Base-by-base conservation (phyloP, 2,888 invertebrate species). In the Pasiphila rectangulata region DNA sequence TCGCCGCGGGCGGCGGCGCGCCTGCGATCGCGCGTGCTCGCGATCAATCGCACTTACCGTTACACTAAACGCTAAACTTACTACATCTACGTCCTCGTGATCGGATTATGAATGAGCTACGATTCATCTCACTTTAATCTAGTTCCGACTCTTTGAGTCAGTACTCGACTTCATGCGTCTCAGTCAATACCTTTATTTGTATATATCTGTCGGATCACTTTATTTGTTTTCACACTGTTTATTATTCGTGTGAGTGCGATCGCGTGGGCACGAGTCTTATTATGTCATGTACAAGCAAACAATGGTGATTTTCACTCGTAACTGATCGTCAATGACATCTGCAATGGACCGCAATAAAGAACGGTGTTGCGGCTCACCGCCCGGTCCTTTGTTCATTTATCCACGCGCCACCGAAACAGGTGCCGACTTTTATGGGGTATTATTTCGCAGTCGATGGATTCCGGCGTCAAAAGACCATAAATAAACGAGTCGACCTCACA, bases 61-160 rank as follows among this genome's bases (percentile, higher is more conserved):
- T 65, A 60, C 65, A 73, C 70, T 72, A 67, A 71, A 68, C 66
- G 62, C 67, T 68, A 63, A 68, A 64, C 67, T 61, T 64, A 64
- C 66, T 65, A 67, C 66, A 63, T 57, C 64, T 66, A 65, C 64
- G 59, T 57, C 60, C 53, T 62, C 65, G 64, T 69, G 68, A 76
- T 77, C 74, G 69, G 63, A 72, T 73, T 74, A 75, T 81, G 79
- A 80, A 82, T 81, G 79, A 74, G 74, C 69, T 59, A 62, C 65
- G 63, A 67, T 69, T 69, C 58, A 68, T 69, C 69, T 67, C 59
- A 61, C 60, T 60, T 62, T 63, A 68, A 72, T 71, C 66, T 62
- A 66, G 59, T 68, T 66, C 63, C 58, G 59, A 71, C 58, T 56
- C 51, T 54, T 53, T n/a, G n/a, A n/a, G n/a, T n/a, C n/a, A n/a